Evolutionary conservation across 2,888 invertebrate genomes (phyloP).

Genomic region (Dinocampus coccinellae): DNA sequence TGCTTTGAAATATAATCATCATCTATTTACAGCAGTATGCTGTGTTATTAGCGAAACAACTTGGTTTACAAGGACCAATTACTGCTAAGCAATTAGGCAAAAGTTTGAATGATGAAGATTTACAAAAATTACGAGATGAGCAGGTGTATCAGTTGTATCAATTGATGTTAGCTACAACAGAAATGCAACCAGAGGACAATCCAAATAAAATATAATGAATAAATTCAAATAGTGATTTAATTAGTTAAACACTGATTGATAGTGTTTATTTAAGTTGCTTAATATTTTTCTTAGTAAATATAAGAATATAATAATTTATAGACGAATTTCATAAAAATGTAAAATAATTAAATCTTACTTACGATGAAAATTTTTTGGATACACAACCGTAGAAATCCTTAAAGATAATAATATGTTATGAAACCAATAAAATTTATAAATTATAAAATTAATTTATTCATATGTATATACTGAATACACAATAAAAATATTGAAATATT

Average conservation of each 20-base stretch:
- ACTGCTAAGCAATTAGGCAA: conserved; percentile 76
- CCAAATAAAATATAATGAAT: conserved; percentile 7
- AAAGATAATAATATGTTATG: not conserved
- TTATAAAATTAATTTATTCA: not conserved
- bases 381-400: no score
- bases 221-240: conserved; percentile 5
- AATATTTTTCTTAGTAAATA: no score
- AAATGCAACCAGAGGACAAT: conserved; percentile 58
- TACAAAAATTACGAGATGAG: conserved; percentile 83
- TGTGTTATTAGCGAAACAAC: conserved; percentile 79
- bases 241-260: no score
- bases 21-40: conserved; percentile 79
- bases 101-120: conserved; percentile 73
- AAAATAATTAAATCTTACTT: no score
- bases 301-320: no score
- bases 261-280: no score
- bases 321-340: no score
- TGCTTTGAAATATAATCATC: conserved; percentile 35
- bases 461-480: not conserved
- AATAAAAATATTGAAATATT: not conserved
- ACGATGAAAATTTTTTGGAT: no score
- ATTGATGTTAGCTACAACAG: conserved; percentile 79
- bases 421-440: not conserved
- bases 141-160: conserved; percentile 89
- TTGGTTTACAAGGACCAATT: conserved; percentile 77